Evolutionary conservation across 2,888 invertebrate species (phyloP), one percentile per base, ranked within the genome.

Genomic region (Brenthis daphne): DNA sequence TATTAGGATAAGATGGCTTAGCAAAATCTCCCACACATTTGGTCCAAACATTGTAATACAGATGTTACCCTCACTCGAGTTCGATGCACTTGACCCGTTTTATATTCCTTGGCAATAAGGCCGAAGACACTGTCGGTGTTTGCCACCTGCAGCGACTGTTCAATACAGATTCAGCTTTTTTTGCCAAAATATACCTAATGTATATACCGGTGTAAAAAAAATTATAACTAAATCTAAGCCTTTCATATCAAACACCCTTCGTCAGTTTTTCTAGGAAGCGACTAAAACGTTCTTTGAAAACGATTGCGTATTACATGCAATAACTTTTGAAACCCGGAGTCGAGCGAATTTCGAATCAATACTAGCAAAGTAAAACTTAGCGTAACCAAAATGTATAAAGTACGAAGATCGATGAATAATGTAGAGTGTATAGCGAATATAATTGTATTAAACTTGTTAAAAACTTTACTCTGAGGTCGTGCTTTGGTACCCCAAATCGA

Each of bases 401-500:
- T 29, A 61, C 12, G 6, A 43, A 13, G 11, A 29, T n/a, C 6
- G 24, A 43, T 24, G 11, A 61, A 61, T 33, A 24, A 51, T 60
- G 12, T 29, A 60, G 24, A 33, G 29, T 57, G 63, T n/a, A 63
- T 13, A 53, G 64, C 58, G 50, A 61, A 61, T 58, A 64, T 66
- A 48, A 64, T 55, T 54, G 55, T 64, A 58, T 20, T 24, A 70
- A 68, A 68, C 64, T 67, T 55, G 53, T 64, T 72, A 63, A 68
- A 72, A 68, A 68, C 53, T 70, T 61, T 53, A 72, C 65, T 68
- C 16, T 48, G 65, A 63, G 51, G 56, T 68, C 67, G 70, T 58
- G 64, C 61, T 72, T 68, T 64, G 50, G 68, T 61, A 70, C 56
- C 4, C 63, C 74, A 65, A 76, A 85, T 84, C 84, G 88, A 90